Evolutionary conservation across 2,113 vertebrate species (phyloP).

Genomic region (Columba janthina): DNA sequence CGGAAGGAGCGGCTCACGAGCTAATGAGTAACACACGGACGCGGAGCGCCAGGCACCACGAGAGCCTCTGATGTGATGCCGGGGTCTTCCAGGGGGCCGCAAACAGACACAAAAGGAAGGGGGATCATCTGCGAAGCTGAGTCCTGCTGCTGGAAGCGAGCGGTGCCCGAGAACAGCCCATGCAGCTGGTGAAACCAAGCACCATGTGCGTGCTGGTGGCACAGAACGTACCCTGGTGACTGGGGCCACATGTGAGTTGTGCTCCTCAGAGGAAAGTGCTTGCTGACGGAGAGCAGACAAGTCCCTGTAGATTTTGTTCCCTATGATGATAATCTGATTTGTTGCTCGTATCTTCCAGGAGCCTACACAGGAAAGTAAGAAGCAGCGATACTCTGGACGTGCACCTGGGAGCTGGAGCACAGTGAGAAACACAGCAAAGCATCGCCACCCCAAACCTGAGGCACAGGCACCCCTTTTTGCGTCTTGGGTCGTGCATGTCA

Average conservation of each 20-base stretch:
- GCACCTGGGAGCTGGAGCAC: background rate
- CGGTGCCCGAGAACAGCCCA: accelerated
- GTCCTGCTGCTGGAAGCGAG: background rate
- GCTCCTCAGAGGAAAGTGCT: background rate
- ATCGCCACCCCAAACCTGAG: background rate
- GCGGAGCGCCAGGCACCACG: accelerated
- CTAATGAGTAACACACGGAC: background rate
- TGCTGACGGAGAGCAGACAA: background rate
- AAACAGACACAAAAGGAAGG: background rate
- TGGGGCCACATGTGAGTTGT: background rate
- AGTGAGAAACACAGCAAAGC: background rate
- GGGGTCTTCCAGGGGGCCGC: background rate
- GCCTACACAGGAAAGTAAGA: background rate
- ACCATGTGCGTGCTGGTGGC: background rate
- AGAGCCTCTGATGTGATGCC: background rate
- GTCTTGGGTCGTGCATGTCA: background rate
- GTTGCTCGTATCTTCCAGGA: background rate
- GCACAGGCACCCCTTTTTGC: too few species aligned
- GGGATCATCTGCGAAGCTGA: background rate
- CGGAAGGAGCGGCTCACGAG: background rate
- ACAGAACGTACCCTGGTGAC: accelerated
- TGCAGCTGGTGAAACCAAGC: accelerated
- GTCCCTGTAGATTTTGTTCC: background rate
- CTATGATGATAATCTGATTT: accelerated
- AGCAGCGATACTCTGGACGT: background rate